These are phyloP conservation scores for Amniataba percoides DNA, from an alignment of 2,797 vertebrate species.

Conservation along the genomic window DNA sequence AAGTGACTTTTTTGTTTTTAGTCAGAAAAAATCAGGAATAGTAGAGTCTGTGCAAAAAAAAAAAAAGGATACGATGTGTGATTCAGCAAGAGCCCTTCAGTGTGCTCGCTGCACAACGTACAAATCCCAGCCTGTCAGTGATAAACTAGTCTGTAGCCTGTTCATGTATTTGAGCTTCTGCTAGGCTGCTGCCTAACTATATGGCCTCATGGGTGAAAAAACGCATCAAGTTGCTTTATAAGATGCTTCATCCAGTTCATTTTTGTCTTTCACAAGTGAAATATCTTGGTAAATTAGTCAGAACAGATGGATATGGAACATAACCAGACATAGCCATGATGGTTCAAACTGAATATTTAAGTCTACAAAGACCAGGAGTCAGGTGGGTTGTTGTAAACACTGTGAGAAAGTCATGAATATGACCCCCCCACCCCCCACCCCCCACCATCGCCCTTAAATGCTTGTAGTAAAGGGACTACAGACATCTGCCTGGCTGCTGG, in stretches of 20 bases:
- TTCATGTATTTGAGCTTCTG: neutral
- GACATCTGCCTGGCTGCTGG: neutral
- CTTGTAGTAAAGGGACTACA: neutral
- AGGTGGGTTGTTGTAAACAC: constrained; percentile 25
- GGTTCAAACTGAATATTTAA: constrained; percentile 34
- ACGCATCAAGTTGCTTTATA: neutral
- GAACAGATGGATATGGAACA: constrained; percentile 39
- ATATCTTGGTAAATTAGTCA: constrained; percentile 18
- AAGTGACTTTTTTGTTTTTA: constrained; percentile 16
- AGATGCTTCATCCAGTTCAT: neutral
- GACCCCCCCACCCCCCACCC: too few species aligned
- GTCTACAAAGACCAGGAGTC: constrained; percentile 24
- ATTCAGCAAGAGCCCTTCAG: constrained; percentile 18
- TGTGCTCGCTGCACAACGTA: constrained; percentile 4
- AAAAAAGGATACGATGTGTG: neutral
- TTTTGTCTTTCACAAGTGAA: constrained; percentile 18
- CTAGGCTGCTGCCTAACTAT: neutral
- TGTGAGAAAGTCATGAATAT: constrained; percentile 3
- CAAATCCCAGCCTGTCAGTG: neutral
- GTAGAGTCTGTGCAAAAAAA: constrained; percentile 19
- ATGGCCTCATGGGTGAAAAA: neutral
- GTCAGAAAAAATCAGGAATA: constrained; percentile 19
- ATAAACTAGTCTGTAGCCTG: neutral
- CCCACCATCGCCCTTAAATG: too few species aligned
- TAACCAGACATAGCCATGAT: constrained; percentile 32